Conservation (phyloP, 2,113 vertebrate species). For the Poeciliopsis prolifica region DNA sequence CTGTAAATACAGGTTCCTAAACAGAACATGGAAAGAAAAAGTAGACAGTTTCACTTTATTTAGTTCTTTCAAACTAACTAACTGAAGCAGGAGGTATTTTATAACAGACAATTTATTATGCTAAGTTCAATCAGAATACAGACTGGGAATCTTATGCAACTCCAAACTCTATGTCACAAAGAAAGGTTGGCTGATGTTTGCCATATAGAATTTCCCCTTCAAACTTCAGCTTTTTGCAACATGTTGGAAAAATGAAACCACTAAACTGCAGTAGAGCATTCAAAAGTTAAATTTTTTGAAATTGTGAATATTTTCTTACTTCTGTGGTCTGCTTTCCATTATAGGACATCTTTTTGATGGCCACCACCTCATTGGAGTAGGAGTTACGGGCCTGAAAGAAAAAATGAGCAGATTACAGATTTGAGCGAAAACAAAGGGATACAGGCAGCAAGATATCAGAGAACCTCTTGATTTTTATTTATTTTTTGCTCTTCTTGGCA, state of each 20-base stretch:
- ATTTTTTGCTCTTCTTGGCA: too few relatives aligned
- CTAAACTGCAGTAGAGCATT: background rate
- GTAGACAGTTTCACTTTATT: constrained; percentile 19
- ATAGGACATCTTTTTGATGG: constrained; percentile 99
- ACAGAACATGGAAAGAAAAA: background rate
- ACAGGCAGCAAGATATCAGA: background rate
- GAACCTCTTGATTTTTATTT: too few relatives aligned
- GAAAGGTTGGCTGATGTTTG: background rate
- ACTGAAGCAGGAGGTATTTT: constrained; percentile 1
- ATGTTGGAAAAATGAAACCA: background rate
- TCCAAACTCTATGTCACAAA: background rate
- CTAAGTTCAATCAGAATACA: background rate
- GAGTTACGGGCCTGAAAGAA: constrained; percentile 89
- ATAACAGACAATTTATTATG: constrained; percentile 9
- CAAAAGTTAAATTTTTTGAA: background rate
- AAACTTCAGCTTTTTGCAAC: background rate
- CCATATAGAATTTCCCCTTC: background rate
- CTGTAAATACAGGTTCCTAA: constrained; percentile 10
- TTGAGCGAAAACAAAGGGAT: background rate
- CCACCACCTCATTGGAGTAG: constrained; percentile 97
- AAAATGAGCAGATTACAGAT: background rate
- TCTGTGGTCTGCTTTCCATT: constrained; percentile 97
- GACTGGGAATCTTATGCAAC: background rate
- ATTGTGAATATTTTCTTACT: constrained; percentile 77
- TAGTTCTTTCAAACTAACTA: constrained; percentile 9